Conservation (phyloP, 2,888 invertebrate genomes). For the Nemurella pictetii region DNA sequence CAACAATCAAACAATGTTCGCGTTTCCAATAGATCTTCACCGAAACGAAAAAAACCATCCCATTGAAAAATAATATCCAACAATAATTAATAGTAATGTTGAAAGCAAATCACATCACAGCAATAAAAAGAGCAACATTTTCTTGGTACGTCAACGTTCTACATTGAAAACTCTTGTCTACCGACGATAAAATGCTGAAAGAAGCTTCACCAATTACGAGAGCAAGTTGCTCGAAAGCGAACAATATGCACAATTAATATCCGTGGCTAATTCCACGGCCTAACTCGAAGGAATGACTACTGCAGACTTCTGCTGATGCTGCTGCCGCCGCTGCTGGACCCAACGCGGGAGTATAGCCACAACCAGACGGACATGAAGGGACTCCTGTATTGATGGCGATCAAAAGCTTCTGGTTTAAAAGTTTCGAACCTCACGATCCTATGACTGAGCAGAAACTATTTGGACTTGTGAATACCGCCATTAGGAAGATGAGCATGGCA, state of each 20-base stretch:
- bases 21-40: background rate
- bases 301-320: background rate
- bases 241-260: conserved; percentile 25
- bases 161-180: background rate
- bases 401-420: conserved; percentile 6
- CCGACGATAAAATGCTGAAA: background rate
- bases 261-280: background rate
- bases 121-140: background rate
- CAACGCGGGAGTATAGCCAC: background rate
- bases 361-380: background rate
- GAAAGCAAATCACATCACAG: background rate
- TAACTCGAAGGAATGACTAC: no score
- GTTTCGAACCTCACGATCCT: background rate
- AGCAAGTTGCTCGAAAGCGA: background rate
- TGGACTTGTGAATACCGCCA: background rate
- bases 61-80: background rate
- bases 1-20: background rate
- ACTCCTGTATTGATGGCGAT: background rate
- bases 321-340: background rate
- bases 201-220: background rate
- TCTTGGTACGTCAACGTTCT: background rate
- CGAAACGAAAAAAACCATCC: background rate
- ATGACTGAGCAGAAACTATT: conserved; percentile 20
- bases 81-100: background rate
- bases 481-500: background rate